phyloP scores from a whole-genome alignment of 1,140 invertebrate species.

The Zaprionus vittiger region DNA sequence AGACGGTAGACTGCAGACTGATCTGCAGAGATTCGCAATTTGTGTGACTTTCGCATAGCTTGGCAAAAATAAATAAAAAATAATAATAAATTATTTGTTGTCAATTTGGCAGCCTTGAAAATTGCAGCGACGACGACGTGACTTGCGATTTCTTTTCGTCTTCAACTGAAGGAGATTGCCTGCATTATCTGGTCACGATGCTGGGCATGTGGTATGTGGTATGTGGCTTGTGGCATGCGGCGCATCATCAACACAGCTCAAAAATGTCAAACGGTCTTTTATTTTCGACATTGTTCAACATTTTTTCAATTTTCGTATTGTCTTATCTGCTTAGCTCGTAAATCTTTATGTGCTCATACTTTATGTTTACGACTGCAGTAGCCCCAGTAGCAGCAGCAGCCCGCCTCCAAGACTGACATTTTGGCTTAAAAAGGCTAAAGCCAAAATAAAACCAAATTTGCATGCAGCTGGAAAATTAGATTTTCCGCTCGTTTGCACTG shows the following conservation, averaged over 20 bases:
- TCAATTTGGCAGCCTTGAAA: constrained; percentile 63
- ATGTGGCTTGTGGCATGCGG: constrained; percentile 34
- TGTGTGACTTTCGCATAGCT: constrained; percentile 52
- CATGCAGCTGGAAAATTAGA: constrained; percentile 72
- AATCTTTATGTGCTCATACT: constrained; percentile 26
- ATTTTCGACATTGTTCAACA: constrained; percentile 19
- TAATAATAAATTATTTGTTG: constrained; percentile 70
- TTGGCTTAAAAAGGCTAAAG: constrained; percentile 48
- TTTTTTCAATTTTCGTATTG: constrained; percentile 37
- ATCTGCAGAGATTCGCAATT: constrained; percentile 29
- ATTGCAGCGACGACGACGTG: constrained; percentile 56
- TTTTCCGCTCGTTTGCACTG: constrained; percentile 76
- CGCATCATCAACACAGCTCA: constrained; percentile 18
- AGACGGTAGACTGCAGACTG: neutral
- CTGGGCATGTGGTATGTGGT: constrained; percentile 13
- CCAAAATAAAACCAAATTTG: constrained; percentile 46
- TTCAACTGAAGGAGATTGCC: constrained; percentile 25
- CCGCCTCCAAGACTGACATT: constrained; percentile 50
- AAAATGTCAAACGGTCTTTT: constrained; percentile 50
- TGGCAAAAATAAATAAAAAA: neutral
- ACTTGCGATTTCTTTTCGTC: constrained; percentile 65
- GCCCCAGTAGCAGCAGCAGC: constrained; percentile 30
- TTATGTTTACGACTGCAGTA: constrained; percentile 43
- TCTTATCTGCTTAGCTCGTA: constrained; percentile 32
- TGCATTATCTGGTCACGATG: constrained; percentile 49